Base-by-base conservation (phyloP, 2,888 invertebrate genomes). In the Ceramica pisi region DNA sequence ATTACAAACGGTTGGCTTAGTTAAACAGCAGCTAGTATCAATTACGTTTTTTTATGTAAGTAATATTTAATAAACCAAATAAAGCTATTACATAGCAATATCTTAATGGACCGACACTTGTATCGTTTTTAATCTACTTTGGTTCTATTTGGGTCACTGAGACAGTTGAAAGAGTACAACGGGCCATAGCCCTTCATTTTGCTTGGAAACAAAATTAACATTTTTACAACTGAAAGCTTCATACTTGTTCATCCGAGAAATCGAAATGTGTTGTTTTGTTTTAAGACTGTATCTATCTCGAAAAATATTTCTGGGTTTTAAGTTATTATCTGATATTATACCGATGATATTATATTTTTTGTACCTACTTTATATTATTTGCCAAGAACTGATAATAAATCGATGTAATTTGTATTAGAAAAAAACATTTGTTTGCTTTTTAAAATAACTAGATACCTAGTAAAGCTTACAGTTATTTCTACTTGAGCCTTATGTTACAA, bases 161-260 rank as follows among this genome's bases (percentile, higher is more conserved):
- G 26, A 50, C 68, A 51, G 55, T 35, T 50, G 7, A 55, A 74
- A 50, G 41, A 59, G 59, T 44, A 12, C 23, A 51, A 60, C 12
- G 46, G 31, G 44, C 16, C 46, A 26, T 35, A 48, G n/a, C n/a
- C 31, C 63, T 48, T 38, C 38, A 21, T 31, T 23, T 55, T 53
- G 56, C 64, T 69, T 55, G 61, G 61, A 61, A 53, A 70, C 64
- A 59, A 62, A 81, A 78, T 78, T 78, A 31, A 31, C 78, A 78
- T 78, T 81, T 78, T 78, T 62, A 78, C 70, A 62, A 65, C 78
- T 65, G 35, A 53, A 57, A 41, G 50, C 41, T 56, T 68, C 62
- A 75, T 41, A 64, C 10, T 75, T 57, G 35, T 60, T 64, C 63
- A 71, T 48, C 50, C 65, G 56, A 70, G 9, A 69, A 64, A 64